phyloP scores from a whole-genome alignment of 2,797 vertebrate species.

The Sus cebifrons region DNA sequence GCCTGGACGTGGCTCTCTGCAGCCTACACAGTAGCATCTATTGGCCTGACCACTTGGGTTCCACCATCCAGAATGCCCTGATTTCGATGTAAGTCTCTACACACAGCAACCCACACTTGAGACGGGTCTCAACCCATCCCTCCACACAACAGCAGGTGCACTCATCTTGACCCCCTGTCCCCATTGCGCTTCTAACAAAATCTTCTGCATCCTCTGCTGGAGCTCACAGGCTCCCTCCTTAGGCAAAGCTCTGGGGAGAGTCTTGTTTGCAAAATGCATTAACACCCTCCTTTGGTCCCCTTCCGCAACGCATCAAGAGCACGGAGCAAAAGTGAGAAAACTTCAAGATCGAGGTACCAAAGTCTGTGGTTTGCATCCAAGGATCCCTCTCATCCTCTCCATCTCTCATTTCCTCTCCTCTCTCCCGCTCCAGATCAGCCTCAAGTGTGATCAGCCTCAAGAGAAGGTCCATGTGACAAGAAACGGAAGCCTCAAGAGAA shows the following conservation, averaged over 20 bases:
- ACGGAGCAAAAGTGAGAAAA: rapidly evolving
- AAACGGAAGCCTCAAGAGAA: neutral
- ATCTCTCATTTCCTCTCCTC: neutral
- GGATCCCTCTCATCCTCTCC: too few species aligned
- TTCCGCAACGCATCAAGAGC: rapidly evolving
- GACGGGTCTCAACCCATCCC: too few species aligned
- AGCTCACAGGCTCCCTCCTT: neutral
- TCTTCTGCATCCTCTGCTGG: neutral
- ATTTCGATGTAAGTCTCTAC: too few species aligned
- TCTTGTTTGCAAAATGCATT: too few species aligned
- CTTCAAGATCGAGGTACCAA: neutral
- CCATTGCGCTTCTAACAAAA: neutral
- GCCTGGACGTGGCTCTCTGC: rapidly evolving
- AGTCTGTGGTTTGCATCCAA: neutral
- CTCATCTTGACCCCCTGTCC: rapidly evolving
- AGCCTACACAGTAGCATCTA: too few species aligned
- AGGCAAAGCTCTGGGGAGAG: neutral
- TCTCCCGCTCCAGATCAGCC: neutral
- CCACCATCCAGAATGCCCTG: neutral
- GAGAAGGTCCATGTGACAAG: too few species aligned
- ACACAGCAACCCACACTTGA: neutral
- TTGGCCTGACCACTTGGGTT: rapidly evolving
- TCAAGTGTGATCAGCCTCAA: neutral
- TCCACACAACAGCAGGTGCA: too few species aligned
- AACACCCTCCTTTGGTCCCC: neutral